A percentile compares a stretch with the other conserved stretches of the same genome.
phyloP scores from a whole-genome alignment of 2,888 invertebrate genomes.

The Chaetoderma sp. region DNA sequence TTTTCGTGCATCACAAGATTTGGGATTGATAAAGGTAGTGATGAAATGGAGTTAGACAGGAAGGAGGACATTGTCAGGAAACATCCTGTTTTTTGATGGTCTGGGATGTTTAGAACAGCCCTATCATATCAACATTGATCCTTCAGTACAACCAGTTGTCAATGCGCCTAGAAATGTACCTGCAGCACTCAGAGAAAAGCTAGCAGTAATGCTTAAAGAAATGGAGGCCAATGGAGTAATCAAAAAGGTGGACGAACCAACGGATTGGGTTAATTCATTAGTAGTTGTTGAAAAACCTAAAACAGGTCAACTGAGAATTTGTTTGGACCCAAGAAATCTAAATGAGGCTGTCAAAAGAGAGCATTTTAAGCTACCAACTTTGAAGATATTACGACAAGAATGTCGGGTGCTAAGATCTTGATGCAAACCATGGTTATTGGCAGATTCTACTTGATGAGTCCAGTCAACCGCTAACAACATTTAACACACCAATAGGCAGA shows the following conservation, averaged over 20 bases:
- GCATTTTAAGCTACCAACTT: conserved; percentile 22
- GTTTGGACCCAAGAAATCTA: conserved; percentile 8
- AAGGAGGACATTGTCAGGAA: too few relatives aligned
- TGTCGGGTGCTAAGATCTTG: conserved; percentile 14
- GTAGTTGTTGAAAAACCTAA: conserved; percentile 8
- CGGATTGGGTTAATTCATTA: conserved; percentile 15
- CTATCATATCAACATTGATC: conserved; percentile 1
- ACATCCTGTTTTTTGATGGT: too few relatives aligned
- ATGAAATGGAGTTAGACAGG: too few relatives aligned
- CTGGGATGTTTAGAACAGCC: background rate
- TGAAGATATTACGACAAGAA: conserved; percentile 12
- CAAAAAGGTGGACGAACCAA: conserved; percentile 8
- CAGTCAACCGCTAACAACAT: conserved; percentile 2
- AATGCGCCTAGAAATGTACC: conserved; percentile 12
- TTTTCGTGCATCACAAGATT: background rate
- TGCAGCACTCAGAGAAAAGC: conserved; percentile 3
- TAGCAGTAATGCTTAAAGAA: background rate
- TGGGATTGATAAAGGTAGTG: background rate
- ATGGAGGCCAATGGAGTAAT: conserved; percentile 9
- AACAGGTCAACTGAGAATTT: conserved; percentile 4
- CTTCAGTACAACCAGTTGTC: conserved; percentile 12
- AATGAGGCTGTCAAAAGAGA: conserved; percentile 9
- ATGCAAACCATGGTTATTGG: conserved; percentile 2
- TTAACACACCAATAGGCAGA: conserved; percentile 21
- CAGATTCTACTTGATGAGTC: background rate